phyloP scores from a whole-genome alignment of 2,797 vertebrate genomes.

The Aulostomus chinensis region DNA sequence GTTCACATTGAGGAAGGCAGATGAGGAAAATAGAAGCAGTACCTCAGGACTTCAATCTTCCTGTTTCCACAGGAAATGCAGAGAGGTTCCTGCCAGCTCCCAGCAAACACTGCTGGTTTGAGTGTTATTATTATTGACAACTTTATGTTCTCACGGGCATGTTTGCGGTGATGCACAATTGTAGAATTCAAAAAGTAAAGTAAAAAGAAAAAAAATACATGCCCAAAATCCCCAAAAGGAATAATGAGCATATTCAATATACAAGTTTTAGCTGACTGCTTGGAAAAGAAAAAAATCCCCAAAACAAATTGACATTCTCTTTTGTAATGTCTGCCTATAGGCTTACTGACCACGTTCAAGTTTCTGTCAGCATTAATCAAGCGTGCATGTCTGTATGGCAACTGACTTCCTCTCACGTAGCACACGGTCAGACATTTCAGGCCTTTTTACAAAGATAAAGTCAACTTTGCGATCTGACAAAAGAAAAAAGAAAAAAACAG shows the following conservation, averaged over 20 bases:
- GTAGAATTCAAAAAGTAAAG: slow-evolving; percentile 5
- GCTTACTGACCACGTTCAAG: slow-evolving; percentile 42
- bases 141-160: slow-evolving; percentile 20
- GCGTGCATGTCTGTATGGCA: slow-evolving; percentile 34
- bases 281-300: no score
- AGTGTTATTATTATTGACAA: slow-evolving; percentile 21
- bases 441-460: slow-evolving; percentile 43
- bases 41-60: slow-evolving; percentile 17
- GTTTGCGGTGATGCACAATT: slow-evolving; percentile 25
- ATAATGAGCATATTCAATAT: slow-evolving; percentile 20
- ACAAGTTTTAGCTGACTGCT: slow-evolving; percentile 14
- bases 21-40: slow-evolving; percentile 15
- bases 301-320: slow-evolving; percentile 22
- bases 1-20: slow-evolving; percentile 23
- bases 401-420: slow-evolving; percentile 13
- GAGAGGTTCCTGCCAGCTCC: no score
- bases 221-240: slow-evolving; percentile 14
- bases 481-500: no score
- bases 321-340: slow-evolving; percentile 32
- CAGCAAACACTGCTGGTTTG: slow-evolving; percentile 31
- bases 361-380: slow-evolving; percentile 43
- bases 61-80: slow-evolving; percentile 34
- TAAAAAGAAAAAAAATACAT: not conserved
- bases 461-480: no score
- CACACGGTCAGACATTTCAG: slow-evolving; percentile 33